Base-by-base conservation (phyloP, 2,888 invertebrate species). In the Drosophila tripunctata region DNA sequence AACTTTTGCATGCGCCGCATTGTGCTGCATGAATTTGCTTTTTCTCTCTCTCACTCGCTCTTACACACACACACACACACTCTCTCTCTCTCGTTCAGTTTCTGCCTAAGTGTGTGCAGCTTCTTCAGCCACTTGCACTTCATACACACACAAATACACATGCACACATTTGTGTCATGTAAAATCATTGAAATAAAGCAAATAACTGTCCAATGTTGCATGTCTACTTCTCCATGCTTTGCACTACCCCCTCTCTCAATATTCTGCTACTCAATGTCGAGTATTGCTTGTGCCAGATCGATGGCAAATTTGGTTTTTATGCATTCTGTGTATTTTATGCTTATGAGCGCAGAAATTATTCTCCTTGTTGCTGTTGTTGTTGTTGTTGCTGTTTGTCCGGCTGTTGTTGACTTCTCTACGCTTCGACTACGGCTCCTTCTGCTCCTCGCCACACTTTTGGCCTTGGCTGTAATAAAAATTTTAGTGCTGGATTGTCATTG, bases 161-260 rank as follows among this genome's bases (percentile, higher is more conserved):
- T 56, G 73, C 78, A 82, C 67, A 76, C 67, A 75, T 78, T 75
- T 75, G 64, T 21, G 70, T 73, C 78, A 77, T 79, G 78, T 82
- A 75, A 78, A 87, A 86, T 87, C 77, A 75, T 70, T 73, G 71
- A 74, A 78, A 87, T 88, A 85, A 81, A 81, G 82, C 85, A 82
- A 82, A 87, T 87, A 78, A 75, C 76, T 78, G 85, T 78, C 73
- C 68, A 52, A 56, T 68, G 58, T 44, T 43, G 55, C 63, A 48
- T 35, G 24, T 60, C 38, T 45, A 45, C 45, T 35, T 1, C 19
- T 19, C 55, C 44, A 24, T 67, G 19, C 40, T 44, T 45, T 35
- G 22, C 19, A 2, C 12, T n/a, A 3, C 4, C 8, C 12, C 0
- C 6, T 5, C 3, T 6, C 43, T 6, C 8, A 17, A 30, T 43